Base-by-base conservation (phyloP, 30 jellyfish, hydroid and myxozoan genomes). In the Chrysaora quinquecirrha region DNA sequence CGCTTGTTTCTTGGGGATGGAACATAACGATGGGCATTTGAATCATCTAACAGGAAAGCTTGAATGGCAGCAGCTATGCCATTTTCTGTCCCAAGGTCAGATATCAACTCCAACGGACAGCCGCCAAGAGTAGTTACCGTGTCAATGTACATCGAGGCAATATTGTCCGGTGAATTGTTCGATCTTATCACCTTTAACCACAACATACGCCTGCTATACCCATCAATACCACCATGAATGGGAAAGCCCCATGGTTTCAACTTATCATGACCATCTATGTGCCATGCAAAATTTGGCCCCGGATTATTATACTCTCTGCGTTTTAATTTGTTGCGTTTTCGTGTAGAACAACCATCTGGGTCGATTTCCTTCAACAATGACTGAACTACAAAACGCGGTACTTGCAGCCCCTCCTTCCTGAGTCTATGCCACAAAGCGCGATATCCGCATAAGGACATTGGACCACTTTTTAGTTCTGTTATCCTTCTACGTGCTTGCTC, bases 71-170 rank as follows among this genome's bases (percentile, higher is more conserved):
- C 82, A n/a, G 50, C 34, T 1, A 35, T 70, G 32, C 82, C 30
- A 70, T 70, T 70, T 70, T 35, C 82, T 3, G 82, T 70, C 14
- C 82, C 64, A 7, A 70, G 73, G 32, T 70, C 82, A 19, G 82
- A 27, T 27, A 64, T 56, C 14, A 64, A 56, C 68, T 52, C 27
- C 29, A 52, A 7, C 9, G 68, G 68, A 19, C 68, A 52, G 25
- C 68, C 68, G 29, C 68, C 68, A 52, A 10, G 24, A 7, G 6
- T 20, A 3, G 68, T 2, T 4, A 52, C 68, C 2, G 68, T 52
- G 29, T 16, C 19, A 12, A 52, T 16, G 19, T 10, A 52, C 68
- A 52, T 52, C 27, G 2, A 52, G 68, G 68, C 68, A 25, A 52
- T 52, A 25, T 52, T 52, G 68, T 52, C 68, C 9, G 80, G 80